These are phyloP conservation scores for Anabas testudineus DNA, from an alignment of 2,797 vertebrate species.

Conservation along the genomic window DNA sequence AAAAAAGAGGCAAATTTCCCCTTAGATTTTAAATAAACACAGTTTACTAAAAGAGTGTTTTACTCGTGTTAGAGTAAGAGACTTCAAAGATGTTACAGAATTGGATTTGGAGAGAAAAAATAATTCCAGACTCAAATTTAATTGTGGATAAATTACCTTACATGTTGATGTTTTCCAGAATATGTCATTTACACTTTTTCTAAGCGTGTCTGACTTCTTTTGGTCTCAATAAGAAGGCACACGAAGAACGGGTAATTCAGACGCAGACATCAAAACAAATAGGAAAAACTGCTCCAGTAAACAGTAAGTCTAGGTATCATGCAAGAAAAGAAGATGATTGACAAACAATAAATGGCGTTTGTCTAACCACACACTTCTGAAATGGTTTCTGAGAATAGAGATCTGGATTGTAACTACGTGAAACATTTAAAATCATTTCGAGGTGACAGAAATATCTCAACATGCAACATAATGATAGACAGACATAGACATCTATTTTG, in stretches of 20 bases:
- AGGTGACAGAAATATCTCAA: conserved; percentile 52
- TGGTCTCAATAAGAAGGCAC: conserved; percentile 8
- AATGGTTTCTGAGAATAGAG: conserved; percentile 35
- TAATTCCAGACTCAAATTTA: background rate
- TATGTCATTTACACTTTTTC: conserved; percentile 9
- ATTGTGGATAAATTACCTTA: background rate
- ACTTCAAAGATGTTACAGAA: conserved; percentile 2
- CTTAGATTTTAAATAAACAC: conserved; percentile 73
- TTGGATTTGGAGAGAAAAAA: background rate
- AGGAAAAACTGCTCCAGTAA: conserved; percentile 72
- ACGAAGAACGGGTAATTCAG: background rate
- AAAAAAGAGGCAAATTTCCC: conserved; percentile 84
- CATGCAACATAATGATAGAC: conserved; percentile 71
- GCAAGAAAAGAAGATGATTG: conserved; percentile 56
- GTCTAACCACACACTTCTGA: conserved; percentile 24
- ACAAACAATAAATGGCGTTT: conserved; percentile 28
- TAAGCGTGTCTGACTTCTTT: conserved; percentile 10
- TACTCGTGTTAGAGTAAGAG: conserved; percentile 23
- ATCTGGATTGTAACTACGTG: conserved; percentile 35
- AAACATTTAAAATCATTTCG: conserved; percentile 36
- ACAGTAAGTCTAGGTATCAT: conserved; percentile 66
- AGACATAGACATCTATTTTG: conserved; percentile 58
- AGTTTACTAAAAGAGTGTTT: conserved; percentile 51
- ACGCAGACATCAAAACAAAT: conserved; percentile 15
- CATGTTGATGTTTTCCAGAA: background rate